Evolutionary conservation across 1,140 invertebrate genomes (phyloP).

Genomic region (Pomacea maculata): DNA sequence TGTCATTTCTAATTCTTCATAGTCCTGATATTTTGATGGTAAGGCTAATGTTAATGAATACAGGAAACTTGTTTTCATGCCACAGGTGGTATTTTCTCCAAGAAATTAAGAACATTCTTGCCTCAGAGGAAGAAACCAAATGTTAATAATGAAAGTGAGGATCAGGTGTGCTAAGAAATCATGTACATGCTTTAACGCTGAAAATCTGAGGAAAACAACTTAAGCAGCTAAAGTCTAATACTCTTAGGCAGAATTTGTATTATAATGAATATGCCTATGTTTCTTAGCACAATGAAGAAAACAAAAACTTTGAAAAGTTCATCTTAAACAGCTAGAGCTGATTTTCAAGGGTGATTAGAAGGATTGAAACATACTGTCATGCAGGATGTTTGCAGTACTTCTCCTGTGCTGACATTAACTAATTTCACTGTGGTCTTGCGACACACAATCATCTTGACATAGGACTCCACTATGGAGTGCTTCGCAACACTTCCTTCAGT

Average conservation of each 20-base stretch:
- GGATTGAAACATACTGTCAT: slow-evolving; percentile 3
- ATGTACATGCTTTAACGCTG: background rate
- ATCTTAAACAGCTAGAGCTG: background rate
- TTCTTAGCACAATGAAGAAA: background rate
- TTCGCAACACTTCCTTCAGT: background rate
- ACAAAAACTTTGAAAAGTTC: background rate
- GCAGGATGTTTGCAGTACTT: background rate
- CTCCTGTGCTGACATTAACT: slow-evolving; percentile 2
- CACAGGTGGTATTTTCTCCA: too few relatives aligned
- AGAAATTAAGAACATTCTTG: too few relatives aligned
- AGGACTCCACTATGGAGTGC: slow-evolving; percentile 5
- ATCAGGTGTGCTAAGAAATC: too few relatives aligned
- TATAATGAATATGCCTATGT: background rate
- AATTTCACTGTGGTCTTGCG: slow-evolving; percentile 6
- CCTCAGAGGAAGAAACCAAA: too few relatives aligned
- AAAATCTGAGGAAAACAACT: background rate
- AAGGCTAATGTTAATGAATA: too few relatives aligned
- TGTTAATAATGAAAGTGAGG: too few relatives aligned
- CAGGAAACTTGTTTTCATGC: too few relatives aligned
- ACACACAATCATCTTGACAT: slow-evolving; percentile 13
- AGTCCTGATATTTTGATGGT: too few relatives aligned
- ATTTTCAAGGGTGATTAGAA: background rate
- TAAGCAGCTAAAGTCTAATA: background rate
- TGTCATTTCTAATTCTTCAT: too few relatives aligned
- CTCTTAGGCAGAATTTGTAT: background rate